Conservation (phyloP, 2,888 invertebrate species). For the Synergus gifuensis region DNA sequence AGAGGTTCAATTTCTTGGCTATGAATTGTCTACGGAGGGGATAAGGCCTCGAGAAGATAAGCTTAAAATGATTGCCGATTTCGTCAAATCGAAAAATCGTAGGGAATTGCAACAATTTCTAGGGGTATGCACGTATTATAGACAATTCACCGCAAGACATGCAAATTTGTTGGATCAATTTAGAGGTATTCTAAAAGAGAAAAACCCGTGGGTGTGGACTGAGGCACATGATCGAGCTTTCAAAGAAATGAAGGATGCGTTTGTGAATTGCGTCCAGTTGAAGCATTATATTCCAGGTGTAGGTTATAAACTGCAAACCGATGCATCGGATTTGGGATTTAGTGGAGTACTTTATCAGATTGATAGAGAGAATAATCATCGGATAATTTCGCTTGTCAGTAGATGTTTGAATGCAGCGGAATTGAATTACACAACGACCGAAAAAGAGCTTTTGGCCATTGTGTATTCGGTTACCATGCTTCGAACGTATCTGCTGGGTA, state of each 20-base stretch:
- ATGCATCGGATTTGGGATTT: slow-evolving; percentile 49
- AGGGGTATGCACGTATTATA: neutral
- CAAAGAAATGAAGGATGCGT: slow-evolving; percentile 46
- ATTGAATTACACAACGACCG: slow-evolving; percentile 58
- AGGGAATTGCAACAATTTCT: no score
- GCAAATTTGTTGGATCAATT: slow-evolving; percentile 39
- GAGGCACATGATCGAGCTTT: slow-evolving; percentile 38
- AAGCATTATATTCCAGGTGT: slow-evolving; percentile 41
- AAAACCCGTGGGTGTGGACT: slow-evolving; percentile 35
- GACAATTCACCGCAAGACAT: slow-evolving; percentile 43
- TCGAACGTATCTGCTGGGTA: slow-evolving; percentile 43
- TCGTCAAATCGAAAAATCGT: no score
- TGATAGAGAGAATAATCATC: slow-evolving; percentile 39
- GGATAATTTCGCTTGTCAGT: slow-evolving; percentile 58
- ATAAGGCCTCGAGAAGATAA: no score
- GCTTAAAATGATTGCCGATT: no score
- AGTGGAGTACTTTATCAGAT: slow-evolving; percentile 54
- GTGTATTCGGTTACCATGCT: slow-evolving; percentile 45
- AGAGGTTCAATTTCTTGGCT: no score
- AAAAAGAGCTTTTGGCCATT: slow-evolving; percentile 59
- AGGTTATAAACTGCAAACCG: slow-evolving; percentile 48
- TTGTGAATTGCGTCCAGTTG: slow-evolving; percentile 46
- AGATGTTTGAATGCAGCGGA: slow-evolving; percentile 55
- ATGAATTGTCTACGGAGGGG: no score
- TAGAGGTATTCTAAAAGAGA: slow-evolving; percentile 28